Base-by-base conservation (phyloP, 2,888 invertebrate genomes). In the Asteroscopus sphinx region DNA sequence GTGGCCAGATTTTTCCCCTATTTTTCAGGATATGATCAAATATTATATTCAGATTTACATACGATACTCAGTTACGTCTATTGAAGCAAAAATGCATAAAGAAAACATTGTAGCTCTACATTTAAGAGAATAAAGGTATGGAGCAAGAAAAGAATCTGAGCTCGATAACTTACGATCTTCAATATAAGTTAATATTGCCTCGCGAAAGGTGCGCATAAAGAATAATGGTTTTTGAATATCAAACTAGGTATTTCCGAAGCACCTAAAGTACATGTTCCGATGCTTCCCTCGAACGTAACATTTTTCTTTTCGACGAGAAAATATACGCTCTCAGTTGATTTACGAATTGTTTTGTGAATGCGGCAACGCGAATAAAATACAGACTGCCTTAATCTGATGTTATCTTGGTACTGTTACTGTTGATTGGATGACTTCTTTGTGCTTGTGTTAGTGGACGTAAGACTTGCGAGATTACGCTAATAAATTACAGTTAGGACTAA, bases 151-250 rank as follows among this genome's bases (percentile, higher is more conserved):
- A 57, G 41, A 66, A 59, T 68, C 62, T 48, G 52, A 51, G 33
- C 35, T 35, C 8, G 42, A 46, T 73, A 73, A 72, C 44, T 57
- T 68, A 64, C 58, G 68, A 70, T 72, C 68, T 73, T 47, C 76
- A 76, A 70, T 81, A 75, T 78, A 71, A 72, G 73, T 74, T 76
- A 75, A 81, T 81, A 81, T 68, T 60, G 54, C 52, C 53, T 62
- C 52, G 55, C 51, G 39, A 69, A 72, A 73, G 73, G 73, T 72
- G 71, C 62, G 60, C 67, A 73, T 75, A 73, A 69, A 76, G 75
- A 80, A 74, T 79, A 78, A 81, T 75, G 68, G 68, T 67, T 79
- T 77, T 73, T 80, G 80, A 81, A 83, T 81, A 81, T 76, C 65
- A 68, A 77, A 78, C 70, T 73, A 74, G 64, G 59, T 73, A 71